These are phyloP conservation scores for Mormyrus lacerda DNA, from an alignment of 2,113 vertebrate species.

Conservation along the genomic window DNA sequence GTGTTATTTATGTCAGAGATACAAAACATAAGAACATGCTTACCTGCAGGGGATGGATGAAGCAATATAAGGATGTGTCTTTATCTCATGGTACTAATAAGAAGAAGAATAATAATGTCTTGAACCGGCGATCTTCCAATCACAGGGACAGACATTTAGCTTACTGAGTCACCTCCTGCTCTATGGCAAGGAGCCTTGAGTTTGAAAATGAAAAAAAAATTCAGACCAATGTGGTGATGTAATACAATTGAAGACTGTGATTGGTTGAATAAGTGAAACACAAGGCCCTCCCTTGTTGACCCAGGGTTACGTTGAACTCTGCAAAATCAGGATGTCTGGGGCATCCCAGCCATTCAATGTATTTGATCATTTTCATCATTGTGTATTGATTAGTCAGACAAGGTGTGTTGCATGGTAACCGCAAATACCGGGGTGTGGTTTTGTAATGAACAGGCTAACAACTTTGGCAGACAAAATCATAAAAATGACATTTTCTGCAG, in stretches of 20 bases:
- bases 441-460: background rate
- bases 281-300: too few species aligned
- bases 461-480: background rate
- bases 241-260: background rate
- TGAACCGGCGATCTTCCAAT: too few species aligned
- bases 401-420: background rate
- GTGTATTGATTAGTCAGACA: background rate
- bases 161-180: background rate
- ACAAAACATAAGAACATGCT: background rate
- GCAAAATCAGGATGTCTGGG: too few species aligned
- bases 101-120: too few species aligned
- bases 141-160: background rate
- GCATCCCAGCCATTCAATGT: too few species aligned
- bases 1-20: background rate
- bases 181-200: background rate
- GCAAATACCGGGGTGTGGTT: background rate
- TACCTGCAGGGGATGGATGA: background rate
- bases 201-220: background rate
- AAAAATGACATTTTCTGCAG: background rate
- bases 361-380: background rate
- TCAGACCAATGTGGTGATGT: background rate
- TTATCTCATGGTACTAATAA: background rate
- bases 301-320: too few species aligned
- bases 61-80: background rate
- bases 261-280: background rate